phyloP scores from a whole-genome alignment of 2,113 vertebrate genomes.

The Turdus rufiventris region DNA sequence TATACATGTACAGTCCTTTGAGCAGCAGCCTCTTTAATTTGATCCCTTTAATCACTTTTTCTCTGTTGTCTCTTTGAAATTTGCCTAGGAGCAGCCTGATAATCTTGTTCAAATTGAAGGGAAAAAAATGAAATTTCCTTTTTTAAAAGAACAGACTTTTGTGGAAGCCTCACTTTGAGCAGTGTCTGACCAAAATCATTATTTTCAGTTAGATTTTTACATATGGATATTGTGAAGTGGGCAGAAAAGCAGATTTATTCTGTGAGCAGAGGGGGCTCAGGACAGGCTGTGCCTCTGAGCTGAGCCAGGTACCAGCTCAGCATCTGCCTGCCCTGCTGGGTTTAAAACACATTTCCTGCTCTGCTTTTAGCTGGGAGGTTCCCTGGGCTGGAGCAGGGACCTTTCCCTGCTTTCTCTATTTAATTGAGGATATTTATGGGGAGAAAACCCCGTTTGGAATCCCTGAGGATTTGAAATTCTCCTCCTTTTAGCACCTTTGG shows the following conservation, averaged over 20 bases:
- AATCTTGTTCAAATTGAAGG: not conserved
- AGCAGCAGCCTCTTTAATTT: not conserved
- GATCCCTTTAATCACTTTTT: not conserved
- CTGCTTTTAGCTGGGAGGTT: not conserved
- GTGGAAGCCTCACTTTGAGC: not conserved
- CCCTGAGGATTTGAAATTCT: not conserved
- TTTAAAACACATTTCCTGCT: not conserved
- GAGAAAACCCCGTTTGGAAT: not conserved
- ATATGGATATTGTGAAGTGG: not conserved
- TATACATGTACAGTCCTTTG: not conserved
- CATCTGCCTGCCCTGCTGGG: not conserved
- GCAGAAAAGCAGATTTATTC: not conserved
- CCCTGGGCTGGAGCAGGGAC: not conserved
- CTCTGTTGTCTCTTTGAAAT: not conserved
- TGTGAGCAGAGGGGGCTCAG: not conserved
- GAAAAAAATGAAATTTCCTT: not conserved
- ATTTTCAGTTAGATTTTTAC: not conserved
- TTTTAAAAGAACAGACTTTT: not conserved
- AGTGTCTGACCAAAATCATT: not conserved
- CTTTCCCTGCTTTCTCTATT: not conserved
- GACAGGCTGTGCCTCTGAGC: not conserved
- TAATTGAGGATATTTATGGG: not conserved
- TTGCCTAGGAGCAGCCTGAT: not conserved
- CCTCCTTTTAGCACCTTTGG: not conserved
- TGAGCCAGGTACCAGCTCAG: not conserved